Evolutionary conservation across 2,888 invertebrate species (phyloP).

Genomic region (Ligdia adustata): DNA sequence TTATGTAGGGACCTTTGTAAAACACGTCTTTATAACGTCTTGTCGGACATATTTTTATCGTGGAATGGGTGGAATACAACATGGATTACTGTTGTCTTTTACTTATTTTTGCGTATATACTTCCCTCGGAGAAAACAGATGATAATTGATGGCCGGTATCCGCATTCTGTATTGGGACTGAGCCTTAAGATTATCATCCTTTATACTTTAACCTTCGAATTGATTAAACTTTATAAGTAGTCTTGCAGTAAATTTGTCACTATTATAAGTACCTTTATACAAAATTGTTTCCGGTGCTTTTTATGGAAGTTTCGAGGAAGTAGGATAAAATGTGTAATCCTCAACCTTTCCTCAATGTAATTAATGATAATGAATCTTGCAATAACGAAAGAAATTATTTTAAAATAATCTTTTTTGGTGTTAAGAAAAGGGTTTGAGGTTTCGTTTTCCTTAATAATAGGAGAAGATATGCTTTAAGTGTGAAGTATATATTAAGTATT

Average conservation of each 20-base stretch:
- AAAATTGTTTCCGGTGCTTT: slow-evolving; percentile 28
- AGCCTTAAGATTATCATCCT: slow-evolving; percentile 28
- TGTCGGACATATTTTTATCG: slow-evolving; percentile 17
- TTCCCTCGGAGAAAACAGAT: slow-evolving; percentile 28
- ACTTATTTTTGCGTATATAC: slow-evolving; percentile 15
- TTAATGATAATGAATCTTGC: slow-evolving; percentile 2
- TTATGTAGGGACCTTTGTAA: slow-evolving; percentile 11
- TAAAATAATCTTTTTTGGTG: no score
- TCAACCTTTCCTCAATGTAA: slow-evolving; percentile 11
- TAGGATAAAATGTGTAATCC: neutral
- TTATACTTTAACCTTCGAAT: slow-evolving; percentile 26
- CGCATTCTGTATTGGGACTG: slow-evolving; percentile 31
- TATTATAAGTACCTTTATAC: neutral
- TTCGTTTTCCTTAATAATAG: no score
- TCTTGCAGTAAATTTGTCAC: neutral
- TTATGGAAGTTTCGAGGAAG: slow-evolving; percentile 13
- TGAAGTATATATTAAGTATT: no score
- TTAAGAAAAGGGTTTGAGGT: no score
- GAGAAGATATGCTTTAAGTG: no score
- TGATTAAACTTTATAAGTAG: slow-evolving; percentile 12
- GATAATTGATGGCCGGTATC: slow-evolving; percentile 27
- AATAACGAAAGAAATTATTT: slow-evolving; percentile 1
- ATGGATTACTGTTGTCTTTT: neutral
- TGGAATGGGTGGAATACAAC: no score
- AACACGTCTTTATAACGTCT: slow-evolving; percentile 3